A percentile compares a stretch with the other conserved stretches of the same genome.
Evolutionary conservation across 2,797 vertebrate genomes (phyloP).

Genomic region (Typhlichthys subterraneus): DNA sequence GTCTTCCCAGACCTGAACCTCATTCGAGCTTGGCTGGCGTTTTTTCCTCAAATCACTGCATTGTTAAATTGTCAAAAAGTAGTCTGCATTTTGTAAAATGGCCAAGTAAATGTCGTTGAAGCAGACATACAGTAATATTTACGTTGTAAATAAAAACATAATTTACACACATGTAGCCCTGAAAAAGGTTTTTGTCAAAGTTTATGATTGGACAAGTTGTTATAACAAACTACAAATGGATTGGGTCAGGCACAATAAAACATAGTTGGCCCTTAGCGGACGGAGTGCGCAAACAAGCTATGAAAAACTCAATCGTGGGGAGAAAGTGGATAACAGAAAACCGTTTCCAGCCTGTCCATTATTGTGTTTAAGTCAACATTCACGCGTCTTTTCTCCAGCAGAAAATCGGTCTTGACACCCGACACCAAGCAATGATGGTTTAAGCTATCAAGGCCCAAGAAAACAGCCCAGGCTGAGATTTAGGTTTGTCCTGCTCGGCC

Average conservation of each 20-base stretch:
- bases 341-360: not conserved
- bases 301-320: too few species aligned
- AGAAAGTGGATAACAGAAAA: not conserved
- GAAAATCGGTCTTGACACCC: constrained; percentile 62
- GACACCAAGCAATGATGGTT: constrained; percentile 71
- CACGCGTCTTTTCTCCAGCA: constrained; percentile 22
- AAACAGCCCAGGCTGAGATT: constrained; percentile 38
- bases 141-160: too few species aligned
- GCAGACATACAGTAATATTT: too few species aligned
- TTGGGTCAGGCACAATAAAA: too few species aligned
- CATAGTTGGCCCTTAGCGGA: too few species aligned
- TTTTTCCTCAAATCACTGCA: not conserved
- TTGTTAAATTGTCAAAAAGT: not conserved
- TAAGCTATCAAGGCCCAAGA: constrained; percentile 65
- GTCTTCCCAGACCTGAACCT: not conserved
- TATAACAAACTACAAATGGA: too few species aligned
- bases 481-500: constrained; percentile 19
- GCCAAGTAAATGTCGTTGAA: too few species aligned
- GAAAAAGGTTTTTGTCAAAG: too few species aligned
- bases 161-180: too few species aligned
- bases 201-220: too few species aligned
- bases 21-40: not conserved
- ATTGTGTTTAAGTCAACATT: constrained; percentile 9
- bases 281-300: too few species aligned
- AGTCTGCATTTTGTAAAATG: too few species aligned